Evolutionary conservation across 2,888 invertebrate species (phyloP), one percentile per base, ranked within the genome.

Genomic region (Eudiplozoon nipponicum): DNA sequence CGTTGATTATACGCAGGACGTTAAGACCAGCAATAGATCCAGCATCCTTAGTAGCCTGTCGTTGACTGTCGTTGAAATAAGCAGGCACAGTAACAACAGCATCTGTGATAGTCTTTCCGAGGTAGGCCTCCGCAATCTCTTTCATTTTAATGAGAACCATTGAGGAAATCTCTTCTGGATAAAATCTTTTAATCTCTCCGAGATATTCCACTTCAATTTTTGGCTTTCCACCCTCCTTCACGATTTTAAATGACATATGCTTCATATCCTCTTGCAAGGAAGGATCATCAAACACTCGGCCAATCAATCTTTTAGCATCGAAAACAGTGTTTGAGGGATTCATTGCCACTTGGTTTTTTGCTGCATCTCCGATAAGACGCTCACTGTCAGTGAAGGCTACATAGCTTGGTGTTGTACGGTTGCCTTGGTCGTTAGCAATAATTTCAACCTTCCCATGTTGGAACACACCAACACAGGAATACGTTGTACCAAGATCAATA

Each of bases 71-170:
- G 44, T 56, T 57, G 49, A 57, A 57, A 44, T 57, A 57, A 1
- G 57, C 57, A 1, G 57, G 57, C 2, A 57, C 58, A 2, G 57
- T 58, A n/a, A 58, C 49, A 3, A 59, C 59, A 37, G 55, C 56
- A 49, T 56, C 53, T 7, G 48, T 52, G 1, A 58, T 51, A 21
- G 49, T 52, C 53, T 70, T 70, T 45, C 84, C 84, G 38, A 61
- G 51, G 47, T 60, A 61, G n/a, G 60, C 59, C 46, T 63, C 61
- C 21, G 62, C 62, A 15, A 53, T 57, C 50, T 59, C 58, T 67
- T 75, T 78, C 80, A 80, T 80, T 56, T 78, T 80, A 19, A 69
- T 71, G 45, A 81, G 65, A 38, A 80, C 76, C 78, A 78, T 78
- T 26, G 76, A 75, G 52, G 73, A 74, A 47, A 80, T 70, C 64